Evolutionary conservation across 2,888 invertebrate genomes (phyloP).

Genomic region (Lysandra coridon): DNA sequence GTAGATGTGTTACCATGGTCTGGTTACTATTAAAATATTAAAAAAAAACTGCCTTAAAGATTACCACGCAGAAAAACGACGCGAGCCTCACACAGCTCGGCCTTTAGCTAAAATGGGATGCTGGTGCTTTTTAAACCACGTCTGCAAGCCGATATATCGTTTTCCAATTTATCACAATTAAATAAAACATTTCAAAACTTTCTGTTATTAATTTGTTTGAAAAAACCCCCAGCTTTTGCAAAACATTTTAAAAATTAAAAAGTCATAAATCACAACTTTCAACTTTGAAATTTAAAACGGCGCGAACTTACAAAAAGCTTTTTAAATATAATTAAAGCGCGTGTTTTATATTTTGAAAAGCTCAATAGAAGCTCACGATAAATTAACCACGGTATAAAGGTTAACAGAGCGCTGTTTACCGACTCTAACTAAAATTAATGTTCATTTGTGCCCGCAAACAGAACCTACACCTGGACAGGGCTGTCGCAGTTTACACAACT

Average conservation of each 20-base stretch:
- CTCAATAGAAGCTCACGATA: not conserved
- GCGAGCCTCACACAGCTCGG: too few relatives aligned
- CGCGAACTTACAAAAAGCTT: not conserved
- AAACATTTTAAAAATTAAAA: not conserved
- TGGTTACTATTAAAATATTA: too few relatives aligned
- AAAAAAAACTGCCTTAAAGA: too few relatives aligned
- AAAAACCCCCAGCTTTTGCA: not conserved
- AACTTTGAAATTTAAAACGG: not conserved
- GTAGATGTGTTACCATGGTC: too few relatives aligned
- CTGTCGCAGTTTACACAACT: not conserved
- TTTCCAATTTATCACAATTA: not conserved
- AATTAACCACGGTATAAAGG: constrained; percentile 4
- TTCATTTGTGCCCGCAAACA: not conserved
- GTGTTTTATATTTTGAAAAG: not conserved
- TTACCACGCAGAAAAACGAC: too few relatives aligned
- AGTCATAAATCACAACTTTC: constrained; percentile 9
- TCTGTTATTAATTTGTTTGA: not conserved
- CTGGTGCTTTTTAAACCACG: too few relatives aligned
- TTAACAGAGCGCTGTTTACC: not conserved
- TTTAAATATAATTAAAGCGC: constrained; percentile 6
- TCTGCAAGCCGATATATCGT: too few relatives aligned
- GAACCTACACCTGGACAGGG: not conserved
- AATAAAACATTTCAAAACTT: not conserved
- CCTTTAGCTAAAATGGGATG: too few relatives aligned
- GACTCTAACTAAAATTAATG: constrained; percentile 11